Percentiles rank a stretch among this genome's conserved stretches.
These are phyloP conservation scores for Stichodactyla mertensii DNA, from an alignment of 64 coral and sea anemone genomes.

Conservation along the genomic window DNA sequence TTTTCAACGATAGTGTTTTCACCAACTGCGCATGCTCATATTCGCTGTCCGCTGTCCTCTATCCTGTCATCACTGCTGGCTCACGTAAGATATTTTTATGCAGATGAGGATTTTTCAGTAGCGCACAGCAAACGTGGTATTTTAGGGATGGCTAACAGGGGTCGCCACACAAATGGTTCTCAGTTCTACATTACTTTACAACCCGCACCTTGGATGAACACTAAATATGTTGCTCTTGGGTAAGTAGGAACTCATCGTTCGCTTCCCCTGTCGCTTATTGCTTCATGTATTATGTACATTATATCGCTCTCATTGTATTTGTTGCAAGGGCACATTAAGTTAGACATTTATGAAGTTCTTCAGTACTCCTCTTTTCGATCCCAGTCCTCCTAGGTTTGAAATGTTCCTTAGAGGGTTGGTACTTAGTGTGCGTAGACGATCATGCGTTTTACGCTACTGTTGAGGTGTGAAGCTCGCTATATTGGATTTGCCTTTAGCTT, in stretches of 20 bases:
- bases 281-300: no score
- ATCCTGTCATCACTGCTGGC: neutral
- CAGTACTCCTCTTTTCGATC: no score
- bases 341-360: no score
- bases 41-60: neutral
- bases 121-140: slow-evolving; percentile 83
- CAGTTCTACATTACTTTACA: slow-evolving; percentile 98
- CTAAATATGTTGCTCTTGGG: slow-evolving; percentile 99
- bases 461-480: no score
- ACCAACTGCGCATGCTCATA: neutral
- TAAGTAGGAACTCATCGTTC: slow-evolving; percentile 16
- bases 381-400: no score
- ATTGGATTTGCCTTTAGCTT: no score
- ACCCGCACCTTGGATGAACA: slow-evolving; percentile 96
- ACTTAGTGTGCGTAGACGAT: no score
- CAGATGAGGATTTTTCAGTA: slow-evolving; percentile 96
- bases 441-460: no score
- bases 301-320: no score
- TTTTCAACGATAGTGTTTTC: no score
- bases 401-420: no score
- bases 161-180: slow-evolving; percentile 92
- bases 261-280: no score
- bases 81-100: slow-evolving; percentile 4
- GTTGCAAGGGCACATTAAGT: neutral
- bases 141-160: slow-evolving; percentile 95